phyloP scores from a whole-genome alignment of 2,113 vertebrate genomes.

The Chlamydotis undulata region DNA sequence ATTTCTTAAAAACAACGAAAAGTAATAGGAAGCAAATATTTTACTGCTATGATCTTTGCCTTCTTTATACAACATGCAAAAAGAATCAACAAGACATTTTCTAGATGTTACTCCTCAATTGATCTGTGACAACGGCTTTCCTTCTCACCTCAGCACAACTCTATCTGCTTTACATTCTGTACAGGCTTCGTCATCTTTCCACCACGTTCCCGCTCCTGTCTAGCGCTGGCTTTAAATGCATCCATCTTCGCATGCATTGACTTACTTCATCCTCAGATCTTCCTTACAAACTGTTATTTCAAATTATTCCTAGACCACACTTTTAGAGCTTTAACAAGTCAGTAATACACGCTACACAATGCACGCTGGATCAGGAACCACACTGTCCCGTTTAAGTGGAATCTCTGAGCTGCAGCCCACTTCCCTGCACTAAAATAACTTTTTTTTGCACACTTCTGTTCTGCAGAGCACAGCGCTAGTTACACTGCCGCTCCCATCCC shows the following conservation, averaged over 20 bases:
- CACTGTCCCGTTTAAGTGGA: accelerated
- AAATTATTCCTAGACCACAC: not conserved
- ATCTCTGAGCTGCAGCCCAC: not conserved
- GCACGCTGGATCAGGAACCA: not conserved
- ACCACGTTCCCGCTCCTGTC: not conserved
- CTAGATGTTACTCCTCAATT: not conserved
- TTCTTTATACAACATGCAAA: not conserved
- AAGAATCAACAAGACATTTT: not conserved
- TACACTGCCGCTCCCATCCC: accelerated
- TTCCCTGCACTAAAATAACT: not conserved
- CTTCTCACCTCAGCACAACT: not conserved
- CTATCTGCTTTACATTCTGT: not conserved
- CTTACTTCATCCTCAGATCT: not conserved
- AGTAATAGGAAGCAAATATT: not conserved
- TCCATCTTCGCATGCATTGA: not conserved
- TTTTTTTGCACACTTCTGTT: not conserved
- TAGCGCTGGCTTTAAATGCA: not conserved
- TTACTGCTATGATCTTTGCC: not conserved
- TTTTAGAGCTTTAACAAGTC: not conserved
- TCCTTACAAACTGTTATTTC: not conserved
- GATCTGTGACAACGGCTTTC: not conserved
- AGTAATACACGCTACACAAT: accelerated
- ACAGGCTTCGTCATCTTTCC: not conserved
- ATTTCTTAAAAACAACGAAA: not conserved
- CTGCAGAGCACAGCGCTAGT: not conserved